Evolutionary conservation across 2,797 vertebrate species (phyloP).

Genomic region (Hypotaenidia philippensis): DNA sequence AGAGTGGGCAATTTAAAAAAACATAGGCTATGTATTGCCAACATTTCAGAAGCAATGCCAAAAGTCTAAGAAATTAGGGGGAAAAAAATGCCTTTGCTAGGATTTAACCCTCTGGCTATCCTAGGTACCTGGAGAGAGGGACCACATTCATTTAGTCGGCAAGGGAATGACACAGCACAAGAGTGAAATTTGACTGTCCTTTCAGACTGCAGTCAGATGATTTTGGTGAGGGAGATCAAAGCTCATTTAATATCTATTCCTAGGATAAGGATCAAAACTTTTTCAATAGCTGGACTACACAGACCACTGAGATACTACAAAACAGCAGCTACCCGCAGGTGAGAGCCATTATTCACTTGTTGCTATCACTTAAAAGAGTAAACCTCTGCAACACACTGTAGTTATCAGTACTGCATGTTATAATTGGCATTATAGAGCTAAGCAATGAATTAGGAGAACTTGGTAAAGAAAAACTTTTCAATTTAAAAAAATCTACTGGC

Average conservation of each 20-base stretch:
- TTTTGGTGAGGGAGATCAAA: background rate
- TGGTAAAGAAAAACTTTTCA: background rate
- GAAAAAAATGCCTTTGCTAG: background rate
- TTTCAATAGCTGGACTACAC: background rate
- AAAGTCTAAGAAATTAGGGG: background rate
- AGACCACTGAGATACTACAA: background rate
- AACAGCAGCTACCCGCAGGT: background rate
- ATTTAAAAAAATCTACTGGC: background rate
- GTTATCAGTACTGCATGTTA: background rate
- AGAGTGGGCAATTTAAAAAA: constrained; percentile 65
- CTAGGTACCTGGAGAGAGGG: background rate
- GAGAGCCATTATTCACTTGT: background rate
- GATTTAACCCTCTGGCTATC: constrained; percentile 4
- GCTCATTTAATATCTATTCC: background rate
- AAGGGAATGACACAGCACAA: background rate
- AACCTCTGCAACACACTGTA: background rate
- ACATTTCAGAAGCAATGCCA: constrained; percentile 35
- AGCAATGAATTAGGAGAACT: background rate
- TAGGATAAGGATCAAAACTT: rapidly evolving
- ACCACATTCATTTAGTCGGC: background rate
- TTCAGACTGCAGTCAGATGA: background rate
- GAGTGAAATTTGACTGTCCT: background rate
- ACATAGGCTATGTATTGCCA: constrained; percentile 37
- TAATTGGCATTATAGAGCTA: background rate
- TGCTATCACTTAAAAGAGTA: background rate